These are phyloP conservation scores for Phalacrocorax brasilianus DNA, from an alignment of 2,113 vertebrate species.

Conservation along the genomic window DNA sequence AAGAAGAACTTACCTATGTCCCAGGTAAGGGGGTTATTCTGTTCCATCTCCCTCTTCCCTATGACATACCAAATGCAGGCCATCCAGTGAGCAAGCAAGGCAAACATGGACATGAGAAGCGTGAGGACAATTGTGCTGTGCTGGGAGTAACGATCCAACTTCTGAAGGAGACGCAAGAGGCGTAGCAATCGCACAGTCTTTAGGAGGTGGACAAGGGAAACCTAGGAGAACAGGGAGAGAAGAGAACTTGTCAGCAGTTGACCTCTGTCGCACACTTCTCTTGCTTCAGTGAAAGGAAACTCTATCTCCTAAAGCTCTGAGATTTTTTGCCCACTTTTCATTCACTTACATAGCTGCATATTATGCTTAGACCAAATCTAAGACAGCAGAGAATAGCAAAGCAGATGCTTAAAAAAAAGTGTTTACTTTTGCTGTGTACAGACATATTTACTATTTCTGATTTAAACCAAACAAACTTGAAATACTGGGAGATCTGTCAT, in stretches of 20 bases:
- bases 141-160: slow-evolving; percentile 97
- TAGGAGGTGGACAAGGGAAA: slow-evolving; percentile 94
- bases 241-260: neutral
- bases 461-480: neutral
- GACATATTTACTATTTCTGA: neutral
- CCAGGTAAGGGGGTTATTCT: slow-evolving; percentile 89
- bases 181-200: slow-evolving; percentile 93
- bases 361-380: neutral
- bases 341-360: neutral
- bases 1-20: slow-evolving; percentile 86
- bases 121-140: slow-evolving; percentile 97
- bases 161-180: slow-evolving; percentile 92
- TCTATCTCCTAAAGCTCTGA: neutral
- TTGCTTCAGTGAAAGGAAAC: neutral
- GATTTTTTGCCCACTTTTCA: neutral
- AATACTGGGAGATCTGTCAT: neutral
- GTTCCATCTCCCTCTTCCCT: slow-evolving; percentile 95
- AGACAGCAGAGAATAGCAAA: neutral
- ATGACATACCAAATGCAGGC: slow-evolving; percentile 99
- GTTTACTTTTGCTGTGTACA: neutral
- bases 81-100: slow-evolving; percentile 98
- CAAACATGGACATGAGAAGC: slow-evolving; percentile 98
- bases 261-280: neutral
- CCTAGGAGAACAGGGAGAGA: slow-evolving; percentile 68
- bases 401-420: neutral